Evolutionary conservation across 2,797 vertebrate species (phyloP).

Genomic region (Alauda arvensis): DNA sequence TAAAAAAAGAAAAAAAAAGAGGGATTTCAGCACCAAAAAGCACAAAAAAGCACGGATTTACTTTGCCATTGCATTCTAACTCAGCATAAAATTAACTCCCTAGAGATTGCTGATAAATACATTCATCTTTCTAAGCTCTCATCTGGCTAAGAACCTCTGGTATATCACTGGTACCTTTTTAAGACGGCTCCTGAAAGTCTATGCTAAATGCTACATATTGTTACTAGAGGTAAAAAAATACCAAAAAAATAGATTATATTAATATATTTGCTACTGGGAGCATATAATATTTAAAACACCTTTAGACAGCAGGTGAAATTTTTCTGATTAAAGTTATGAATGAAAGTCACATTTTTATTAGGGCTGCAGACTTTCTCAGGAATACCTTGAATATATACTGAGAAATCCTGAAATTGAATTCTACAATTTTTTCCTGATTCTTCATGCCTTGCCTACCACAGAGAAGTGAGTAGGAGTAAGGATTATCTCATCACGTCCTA

Average conservation of each 20-base stretch:
- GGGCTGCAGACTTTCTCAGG: not conserved
- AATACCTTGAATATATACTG: not conserved
- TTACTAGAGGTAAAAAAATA: not conserved
- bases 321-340: not conserved
- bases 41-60: not conserved
- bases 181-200: not conserved
- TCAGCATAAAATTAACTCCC: not conserved
- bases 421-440: not conserved
- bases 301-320: not conserved
- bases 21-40: not conserved
- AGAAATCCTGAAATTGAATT: not conserved
- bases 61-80: not conserved
- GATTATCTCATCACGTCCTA: not conserved
- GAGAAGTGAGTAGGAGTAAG: not conserved
- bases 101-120: not conserved
- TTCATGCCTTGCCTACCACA: not conserved
- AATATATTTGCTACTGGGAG: not conserved
- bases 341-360: not conserved
- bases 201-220: not conserved
- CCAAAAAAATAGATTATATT: accelerated
- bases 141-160: not conserved
- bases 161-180: not conserved
- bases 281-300: not conserved
- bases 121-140: constrained; percentile 11
- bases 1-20: not conserved